These are phyloP conservation scores for Glareola pratincola DNA, from an alignment of 2,113 vertebrate genomes.

Conservation along the genomic window DNA sequence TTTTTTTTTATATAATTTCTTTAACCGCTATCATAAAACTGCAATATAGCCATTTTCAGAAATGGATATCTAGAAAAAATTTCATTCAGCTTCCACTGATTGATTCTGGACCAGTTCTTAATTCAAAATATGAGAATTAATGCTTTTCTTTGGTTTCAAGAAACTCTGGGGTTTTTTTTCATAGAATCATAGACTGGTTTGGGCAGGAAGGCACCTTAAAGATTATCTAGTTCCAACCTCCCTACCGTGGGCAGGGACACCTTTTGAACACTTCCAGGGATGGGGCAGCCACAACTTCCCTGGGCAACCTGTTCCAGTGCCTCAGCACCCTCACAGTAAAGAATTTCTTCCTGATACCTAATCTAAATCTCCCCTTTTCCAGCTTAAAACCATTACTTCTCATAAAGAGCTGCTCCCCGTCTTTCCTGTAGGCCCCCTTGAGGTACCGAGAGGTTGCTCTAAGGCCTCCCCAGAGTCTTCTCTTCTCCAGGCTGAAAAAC, in stretches of 20 bases:
- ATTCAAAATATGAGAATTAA: not conserved
- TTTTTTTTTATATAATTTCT: not conserved
- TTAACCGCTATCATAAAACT: not conserved
- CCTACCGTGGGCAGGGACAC: not conserved
- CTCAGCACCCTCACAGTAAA: not conserved
- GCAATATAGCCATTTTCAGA: not conserved
- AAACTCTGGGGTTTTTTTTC: not conserved
- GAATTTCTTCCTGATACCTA: not conserved
- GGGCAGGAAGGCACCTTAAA: not conserved
- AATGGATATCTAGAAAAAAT: not conserved
- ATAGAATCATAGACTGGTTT: not conserved
- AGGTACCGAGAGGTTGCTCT: not conserved
- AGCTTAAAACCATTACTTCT: not conserved
- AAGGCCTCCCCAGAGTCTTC: not conserved
- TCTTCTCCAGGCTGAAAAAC: not conserved
- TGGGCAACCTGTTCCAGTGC: not conserved
- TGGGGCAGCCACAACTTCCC: not conserved
- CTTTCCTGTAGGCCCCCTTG: not conserved
- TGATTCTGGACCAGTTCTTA: not conserved
- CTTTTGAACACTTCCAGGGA: not conserved
- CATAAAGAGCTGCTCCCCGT: not conserved
- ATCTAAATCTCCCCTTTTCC: not conserved
- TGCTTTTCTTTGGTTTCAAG: not conserved
- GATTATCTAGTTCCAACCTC: not conserved
- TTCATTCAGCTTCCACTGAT: not conserved